Percentiles rank a stretch among this genome's conserved stretches.
These are phyloP conservation scores for Pogonognathellus flavescens DNA, from an alignment of 1,140 invertebrate genomes.

Conservation along the genomic window DNA sequence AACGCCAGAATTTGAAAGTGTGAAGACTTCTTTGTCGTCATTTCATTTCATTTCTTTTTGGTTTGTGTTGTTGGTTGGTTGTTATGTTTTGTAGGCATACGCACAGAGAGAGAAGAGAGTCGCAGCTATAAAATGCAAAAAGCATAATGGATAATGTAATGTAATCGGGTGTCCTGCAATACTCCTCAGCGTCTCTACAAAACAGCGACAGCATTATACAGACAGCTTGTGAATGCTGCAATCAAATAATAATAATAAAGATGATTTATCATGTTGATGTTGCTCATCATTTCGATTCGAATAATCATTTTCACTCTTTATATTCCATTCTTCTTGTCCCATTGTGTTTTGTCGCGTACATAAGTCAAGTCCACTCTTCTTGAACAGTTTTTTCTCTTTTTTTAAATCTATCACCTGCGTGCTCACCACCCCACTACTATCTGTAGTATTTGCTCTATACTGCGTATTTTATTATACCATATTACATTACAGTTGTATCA, in stretches of 20 bases:
- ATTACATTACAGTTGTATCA: too few relatives aligned
- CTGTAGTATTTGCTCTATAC: too few relatives aligned
- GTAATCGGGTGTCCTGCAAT: too few relatives aligned
- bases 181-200: too few relatives aligned
- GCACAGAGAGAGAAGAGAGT: not conserved
- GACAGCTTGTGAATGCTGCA: not conserved
- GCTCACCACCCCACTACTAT: too few relatives aligned
- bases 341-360: not conserved
- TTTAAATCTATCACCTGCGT: not conserved
- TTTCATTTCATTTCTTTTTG: not conserved
- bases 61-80: not conserved
- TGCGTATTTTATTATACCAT: too few relatives aligned
- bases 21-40: conserved; percentile 1
- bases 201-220: not conserved
- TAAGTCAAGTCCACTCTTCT: not conserved
- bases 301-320: conserved; percentile 37
- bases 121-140: not conserved
- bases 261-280: conserved; percentile 47
- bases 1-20: not conserved
- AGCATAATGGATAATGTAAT: not conserved
- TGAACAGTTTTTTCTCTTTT: conserved; percentile 3
- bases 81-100: not conserved
- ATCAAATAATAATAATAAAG: conserved; percentile 18
- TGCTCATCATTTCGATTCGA: conserved; percentile 41
- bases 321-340: not conserved